phyloP scores from a whole-genome alignment of 2,113 vertebrate genomes.

The Solenodon paradoxus region DNA sequence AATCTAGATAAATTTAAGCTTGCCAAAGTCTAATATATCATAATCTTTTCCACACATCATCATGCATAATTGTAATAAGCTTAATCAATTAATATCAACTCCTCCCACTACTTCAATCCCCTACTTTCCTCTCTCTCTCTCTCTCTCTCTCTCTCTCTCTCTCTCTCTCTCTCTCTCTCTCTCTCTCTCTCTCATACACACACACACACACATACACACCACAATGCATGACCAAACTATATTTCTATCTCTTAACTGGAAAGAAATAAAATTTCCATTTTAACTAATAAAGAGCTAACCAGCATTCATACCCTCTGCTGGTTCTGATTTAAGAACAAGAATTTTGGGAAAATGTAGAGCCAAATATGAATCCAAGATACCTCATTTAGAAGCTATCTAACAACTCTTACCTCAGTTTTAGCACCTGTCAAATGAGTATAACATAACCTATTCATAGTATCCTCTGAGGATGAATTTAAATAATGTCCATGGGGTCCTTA shows the following conservation, averaged over 20 bases:
- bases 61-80: not conserved
- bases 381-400: not conserved
- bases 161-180: no score
- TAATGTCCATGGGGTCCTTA: not conserved
- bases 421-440: not conserved
- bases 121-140: no score
- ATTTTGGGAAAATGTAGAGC: not conserved
- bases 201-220: not conserved
- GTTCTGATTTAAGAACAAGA: not conserved
- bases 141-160: not conserved
- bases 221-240: not conserved
- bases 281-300: not conserved
- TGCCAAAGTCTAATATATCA: not conserved
- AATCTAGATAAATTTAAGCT: not conserved
- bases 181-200: no score
- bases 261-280: not conserved
- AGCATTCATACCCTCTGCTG: not conserved
- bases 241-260: not conserved
- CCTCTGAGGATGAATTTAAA: not conserved
- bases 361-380: not conserved
- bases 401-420: not conserved
- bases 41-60: not conserved
- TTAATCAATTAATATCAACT: not conserved
- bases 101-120: not conserved
- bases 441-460: not conserved